Base-by-base conservation (phyloP, 2,797 vertebrate species). In the Petrocephalus sullivani region DNA sequence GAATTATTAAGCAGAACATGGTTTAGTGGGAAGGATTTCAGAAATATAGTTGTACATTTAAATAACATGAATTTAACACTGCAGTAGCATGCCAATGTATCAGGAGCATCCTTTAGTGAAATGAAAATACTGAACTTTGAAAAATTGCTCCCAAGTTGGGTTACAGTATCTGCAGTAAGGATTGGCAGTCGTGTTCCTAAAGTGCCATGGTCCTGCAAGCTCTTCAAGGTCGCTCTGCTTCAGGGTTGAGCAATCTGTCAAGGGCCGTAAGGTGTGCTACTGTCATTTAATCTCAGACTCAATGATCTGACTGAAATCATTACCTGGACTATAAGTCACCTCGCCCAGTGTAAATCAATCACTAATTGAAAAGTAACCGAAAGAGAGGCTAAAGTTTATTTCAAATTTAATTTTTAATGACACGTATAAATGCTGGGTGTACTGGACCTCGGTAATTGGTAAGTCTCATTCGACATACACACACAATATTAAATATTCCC, bases 371-470 rank as follows among this genome's bases (percentile, higher is more conserved):
- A 85, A 28, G 53, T 54, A 57, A 56, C 83, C 41, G n/a, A 28
- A 81, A 81, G 14, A 41, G 75, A 81, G 16, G 75, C 37, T 81
- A 81, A 81, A 81, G 41, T 81, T 81, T 81, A 49, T 81, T 81
- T 81, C 14, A n/a, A 81, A 49, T 81, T 81, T 28, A 41, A 81
- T 81, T 81, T 81, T 81, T 81, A 81, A 81, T 81, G 75, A 81
- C 41, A 1, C 19, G 19, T 81, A 41, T 81, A 81, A 81, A 49
- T n/a, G 19, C 75, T 81, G 49, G 37, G 41, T 81, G 75, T 49
- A 81, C 19, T 81, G 75, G 41, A 81, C 37, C 75, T 49, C 41
- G 46, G 19, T 49, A n/a, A 81, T 81, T 81, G 41, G 41, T 7
- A n/a, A 49, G 16, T 14, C 75, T 81, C 16, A 81, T 81, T 81